These are phyloP conservation scores for Catocala sponsa DNA, from an alignment of 2,888 invertebrate genomes.

Conservation along the genomic window DNA sequence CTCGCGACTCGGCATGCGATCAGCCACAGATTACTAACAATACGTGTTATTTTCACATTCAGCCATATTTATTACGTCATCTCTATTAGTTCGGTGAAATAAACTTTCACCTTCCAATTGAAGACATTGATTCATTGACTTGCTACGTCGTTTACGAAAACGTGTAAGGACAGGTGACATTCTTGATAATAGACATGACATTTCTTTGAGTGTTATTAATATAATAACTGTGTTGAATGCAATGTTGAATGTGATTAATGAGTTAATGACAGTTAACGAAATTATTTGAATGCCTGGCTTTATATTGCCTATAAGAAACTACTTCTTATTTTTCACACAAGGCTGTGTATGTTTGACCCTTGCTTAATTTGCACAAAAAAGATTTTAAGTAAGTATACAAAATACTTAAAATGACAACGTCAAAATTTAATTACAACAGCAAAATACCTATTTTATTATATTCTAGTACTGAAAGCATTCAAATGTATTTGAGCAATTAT, in stretches of 20 bases:
- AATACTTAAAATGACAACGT: conserved; percentile 30
- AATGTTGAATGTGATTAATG: background rate
- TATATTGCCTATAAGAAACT: background rate
- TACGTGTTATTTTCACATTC: conserved; percentile 43
- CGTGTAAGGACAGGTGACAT: conserved; percentile 11
- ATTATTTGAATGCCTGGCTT: too few relatives aligned
- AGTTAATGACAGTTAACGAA: background rate
- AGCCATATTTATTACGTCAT: conserved; percentile 40
- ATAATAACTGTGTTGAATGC: background rate
- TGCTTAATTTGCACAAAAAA: conserved; percentile 10
- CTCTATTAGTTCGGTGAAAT: conserved; percentile 38
- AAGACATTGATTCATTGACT: conserved; percentile 13
- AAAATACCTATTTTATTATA: conserved; percentile 17
- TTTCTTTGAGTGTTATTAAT: background rate
- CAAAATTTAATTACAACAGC: conserved; percentile 23
- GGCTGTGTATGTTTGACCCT: conserved; percentile 26
- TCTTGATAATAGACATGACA: conserved; percentile 1
- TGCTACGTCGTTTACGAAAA: conserved; percentile 4
- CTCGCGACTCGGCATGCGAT: conserved; percentile 50
- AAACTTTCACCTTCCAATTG: conserved; percentile 1
- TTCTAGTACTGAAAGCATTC: conserved; percentile 15
- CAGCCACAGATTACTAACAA: conserved; percentile 48
- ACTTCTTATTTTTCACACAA: conserved; percentile 2
- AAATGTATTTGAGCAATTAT: conserved; percentile 4
- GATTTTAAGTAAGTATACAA: background rate